phyloP scores from a whole-genome alignment of 2,888 invertebrate genomes.

The Drosophila conformis region DNA sequence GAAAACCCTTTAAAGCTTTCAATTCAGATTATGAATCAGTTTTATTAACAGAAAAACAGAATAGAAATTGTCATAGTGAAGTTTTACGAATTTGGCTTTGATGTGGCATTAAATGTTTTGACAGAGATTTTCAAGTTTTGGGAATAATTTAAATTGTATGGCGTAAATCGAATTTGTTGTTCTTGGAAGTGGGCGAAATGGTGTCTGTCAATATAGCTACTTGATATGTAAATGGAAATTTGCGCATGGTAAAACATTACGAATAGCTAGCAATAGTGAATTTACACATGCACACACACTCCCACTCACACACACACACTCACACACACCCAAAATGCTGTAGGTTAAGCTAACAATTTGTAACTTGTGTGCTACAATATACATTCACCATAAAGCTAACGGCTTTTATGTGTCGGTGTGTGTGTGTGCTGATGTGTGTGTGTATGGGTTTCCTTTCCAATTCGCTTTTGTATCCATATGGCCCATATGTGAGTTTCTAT shows the following conservation, averaged over 20 bases:
- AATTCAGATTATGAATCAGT: background rate
- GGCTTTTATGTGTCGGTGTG: conserved; percentile 35
- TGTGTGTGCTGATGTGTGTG: background rate
- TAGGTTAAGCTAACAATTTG: conserved; percentile 60
- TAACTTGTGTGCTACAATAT: conserved; percentile 60
- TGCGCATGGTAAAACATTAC: conserved; percentile 46
- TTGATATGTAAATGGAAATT: conserved; percentile 73
- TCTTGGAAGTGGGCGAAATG: conserved; percentile 23
- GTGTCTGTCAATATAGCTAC: conserved; percentile 25
- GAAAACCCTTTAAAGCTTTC: background rate
- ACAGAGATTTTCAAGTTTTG: conserved; percentile 3
- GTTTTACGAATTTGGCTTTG: background rate
- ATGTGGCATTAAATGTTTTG: background rate
- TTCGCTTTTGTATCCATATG: conserved; percentile 29
- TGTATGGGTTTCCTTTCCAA: conserved; percentile 40
- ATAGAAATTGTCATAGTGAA: background rate
- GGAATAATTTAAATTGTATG: conserved; percentile 20
- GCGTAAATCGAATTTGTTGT: conserved; percentile 52
- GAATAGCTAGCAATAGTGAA: conserved; percentile 54
- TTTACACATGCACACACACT: conserved; percentile 23
- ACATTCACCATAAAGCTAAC: conserved; percentile 64
- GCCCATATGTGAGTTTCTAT: conserved; percentile 23
- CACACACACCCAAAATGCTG: conserved; percentile 4
- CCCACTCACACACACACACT: background rate
- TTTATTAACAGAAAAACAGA: background rate